Evolutionary conservation across 2,797 vertebrate species (phyloP).

Genomic region (Phyllotis vaccarum): DNA sequence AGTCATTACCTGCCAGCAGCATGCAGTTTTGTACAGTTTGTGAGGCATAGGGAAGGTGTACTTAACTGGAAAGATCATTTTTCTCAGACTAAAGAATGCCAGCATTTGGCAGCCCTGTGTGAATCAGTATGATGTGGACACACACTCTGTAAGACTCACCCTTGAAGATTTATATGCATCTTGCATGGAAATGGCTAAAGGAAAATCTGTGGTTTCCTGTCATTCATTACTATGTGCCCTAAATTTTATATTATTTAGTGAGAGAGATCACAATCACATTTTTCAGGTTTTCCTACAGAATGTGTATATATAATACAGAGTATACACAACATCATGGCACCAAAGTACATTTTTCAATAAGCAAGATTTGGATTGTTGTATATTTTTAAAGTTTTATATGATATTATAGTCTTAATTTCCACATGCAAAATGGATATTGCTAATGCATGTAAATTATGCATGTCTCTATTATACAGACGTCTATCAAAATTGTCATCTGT

Average conservation of each 20-base stretch:
- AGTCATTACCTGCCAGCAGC: slow-evolving; percentile 78
- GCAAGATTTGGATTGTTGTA: slow-evolving; percentile 65
- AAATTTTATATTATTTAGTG: slow-evolving; percentile 15
- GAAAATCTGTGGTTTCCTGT: not conserved
- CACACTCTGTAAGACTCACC: not conserved
- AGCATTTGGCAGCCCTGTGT: slow-evolving; percentile 39
- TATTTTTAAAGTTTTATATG: slow-evolving; percentile 71
- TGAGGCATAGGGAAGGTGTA: slow-evolving; percentile 71
- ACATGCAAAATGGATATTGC: slow-evolving; percentile 77
- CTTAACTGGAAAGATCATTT: slow-evolving; percentile 79
- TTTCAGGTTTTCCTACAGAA: slow-evolving; percentile 16
- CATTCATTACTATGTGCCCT: not conserved
- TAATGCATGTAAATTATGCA: slow-evolving; percentile 84
- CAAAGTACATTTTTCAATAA: slow-evolving; percentile 62
- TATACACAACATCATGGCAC: not conserved
- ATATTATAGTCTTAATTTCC: slow-evolving; percentile 79
- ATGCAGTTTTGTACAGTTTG: slow-evolving; percentile 69
- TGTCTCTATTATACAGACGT: slow-evolving; percentile 82
- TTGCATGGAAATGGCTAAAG: not conserved
- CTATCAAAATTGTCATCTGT: slow-evolving; percentile 85
- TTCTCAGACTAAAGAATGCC: slow-evolving; percentile 71
- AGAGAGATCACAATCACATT: not conserved
- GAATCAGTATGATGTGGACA: not conserved
- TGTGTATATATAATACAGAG: not conserved
- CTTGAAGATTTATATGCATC: not conserved